Percentiles rank a stretch among this genome's conserved stretches.
phyloP scores from a whole-genome alignment of 64 coral and sea anemone genomes.

The Acropora tenuis region DNA sequence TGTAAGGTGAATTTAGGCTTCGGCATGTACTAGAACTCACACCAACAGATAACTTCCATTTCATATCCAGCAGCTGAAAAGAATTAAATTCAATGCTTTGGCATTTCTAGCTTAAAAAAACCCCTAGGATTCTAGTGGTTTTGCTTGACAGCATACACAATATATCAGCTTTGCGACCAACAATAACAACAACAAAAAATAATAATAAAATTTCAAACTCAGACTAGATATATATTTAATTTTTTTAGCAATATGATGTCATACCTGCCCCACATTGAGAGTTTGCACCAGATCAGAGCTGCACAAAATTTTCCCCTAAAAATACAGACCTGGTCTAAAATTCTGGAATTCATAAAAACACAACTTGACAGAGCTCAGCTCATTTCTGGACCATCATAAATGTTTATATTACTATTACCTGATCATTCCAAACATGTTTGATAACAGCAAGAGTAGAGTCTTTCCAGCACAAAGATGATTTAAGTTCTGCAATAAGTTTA shows the following conservation, averaged over 20 bases:
- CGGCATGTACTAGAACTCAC: conserved; percentile 81
- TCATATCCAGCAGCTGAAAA: conserved; percentile 74
- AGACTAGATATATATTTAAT: neutral
- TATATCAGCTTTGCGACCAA: too few relatives aligned
- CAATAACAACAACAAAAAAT: too few relatives aligned
- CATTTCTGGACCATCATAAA: too few relatives aligned
- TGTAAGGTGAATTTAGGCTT: conserved; percentile 89
- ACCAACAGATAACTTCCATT: conserved; percentile 91
- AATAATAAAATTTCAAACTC: too few relatives aligned
- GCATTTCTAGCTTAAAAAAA: too few relatives aligned
- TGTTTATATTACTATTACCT: conserved; percentile 12
- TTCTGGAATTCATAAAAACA: neutral
- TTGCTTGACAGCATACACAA: too few relatives aligned
- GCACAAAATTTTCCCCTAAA: conserved; percentile 79
- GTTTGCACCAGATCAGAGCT: conserved; percentile 78
- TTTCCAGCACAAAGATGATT: conserved; percentile 71
- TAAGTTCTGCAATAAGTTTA: conserved; percentile 46
- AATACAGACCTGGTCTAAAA: neutral
- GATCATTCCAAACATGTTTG: conserved; percentile 84
- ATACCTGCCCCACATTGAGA: conserved; percentile 83
- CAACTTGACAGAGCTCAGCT: too few relatives aligned
- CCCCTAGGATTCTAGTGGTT: too few relatives aligned
- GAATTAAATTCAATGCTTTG: neutral
- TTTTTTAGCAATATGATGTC: neutral
- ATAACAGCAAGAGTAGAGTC: conserved; percentile 71